Base-by-base conservation (phyloP, 2,888 invertebrate genomes). In the Alitta virens region DNA sequence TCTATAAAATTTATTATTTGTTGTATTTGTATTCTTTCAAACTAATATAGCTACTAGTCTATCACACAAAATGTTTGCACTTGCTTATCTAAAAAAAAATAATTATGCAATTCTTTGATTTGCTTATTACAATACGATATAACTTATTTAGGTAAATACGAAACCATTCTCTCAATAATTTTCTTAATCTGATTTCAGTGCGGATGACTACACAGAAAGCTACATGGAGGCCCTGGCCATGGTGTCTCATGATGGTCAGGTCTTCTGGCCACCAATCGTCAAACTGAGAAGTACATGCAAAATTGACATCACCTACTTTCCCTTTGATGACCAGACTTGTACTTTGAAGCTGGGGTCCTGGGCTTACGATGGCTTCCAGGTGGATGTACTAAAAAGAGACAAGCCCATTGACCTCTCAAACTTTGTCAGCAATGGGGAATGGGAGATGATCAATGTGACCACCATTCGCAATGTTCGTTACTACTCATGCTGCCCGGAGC, bases 211-310 rank as follows among this genome's bases (percentile, higher is more conserved):
- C 73, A 85, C 85, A 0, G 81, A 83, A 21, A 85, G 85, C 3
- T 82, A 85, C 71, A 85, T 86, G 85, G 82, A 84, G 33, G 84
- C 85, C 12, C 80, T 85, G 54, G 86, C 86, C 3, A 85, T 86
- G 85, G 83, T 85, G 5, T 78, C 80, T 25, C 74, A 77, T 66
- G 79, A 83, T 63, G 86, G 86, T 12, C 84, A 83, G 55, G 84
- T 86, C 1, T 86, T 86, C 72, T 86, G 86, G 86, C 86, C 86
- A 0, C 84, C 85, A 2, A 86, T 86, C 14, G 85, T 85, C 23
- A 85, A 85, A 68, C 79, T 86, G 26, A 81, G 85, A 55, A 84
- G 84, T 66, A 85, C 85, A 2, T 86, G 86, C 71, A 85, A 84
- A 63, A 84, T 86, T 23, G 80, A 80, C 64, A 82, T 83, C 55